These are phyloP conservation scores for Ataeniobius toweri DNA, from an alignment of 2,797 vertebrate species.

Conservation along the genomic window DNA sequence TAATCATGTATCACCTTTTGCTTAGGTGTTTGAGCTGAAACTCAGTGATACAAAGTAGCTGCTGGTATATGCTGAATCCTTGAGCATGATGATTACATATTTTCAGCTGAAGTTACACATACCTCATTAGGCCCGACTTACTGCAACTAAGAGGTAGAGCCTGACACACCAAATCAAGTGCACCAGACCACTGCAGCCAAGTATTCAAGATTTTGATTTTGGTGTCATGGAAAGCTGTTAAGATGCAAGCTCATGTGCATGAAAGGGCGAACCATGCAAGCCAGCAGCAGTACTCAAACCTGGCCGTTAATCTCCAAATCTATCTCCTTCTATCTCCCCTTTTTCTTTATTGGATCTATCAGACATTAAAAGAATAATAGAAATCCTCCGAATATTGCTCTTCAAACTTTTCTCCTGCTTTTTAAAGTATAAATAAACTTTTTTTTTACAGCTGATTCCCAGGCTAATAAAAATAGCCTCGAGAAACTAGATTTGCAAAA, in stretches of 20 bases:
- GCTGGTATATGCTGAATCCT: constrained; percentile 16
- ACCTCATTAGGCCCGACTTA: constrained; percentile 45
- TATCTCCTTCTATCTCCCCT: constrained; percentile 21
- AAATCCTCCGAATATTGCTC: constrained; percentile 2
- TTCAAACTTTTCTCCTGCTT: constrained; percentile 25
- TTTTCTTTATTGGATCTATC: constrained; percentile 32
- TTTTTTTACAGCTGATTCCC: neutral
- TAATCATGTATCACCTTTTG: constrained; percentile 15
- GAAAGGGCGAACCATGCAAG: constrained; percentile 43
- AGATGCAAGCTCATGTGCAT: constrained; percentile 63
- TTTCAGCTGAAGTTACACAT: constrained; percentile 30
- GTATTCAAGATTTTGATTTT: constrained; percentile 57
- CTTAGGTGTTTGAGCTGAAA: constrained; percentile 13
- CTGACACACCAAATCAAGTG: constrained; percentile 49
- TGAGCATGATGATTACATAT: constrained; percentile 30
- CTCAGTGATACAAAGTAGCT: constrained; percentile 16
- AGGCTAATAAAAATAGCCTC: constrained; percentile 16
- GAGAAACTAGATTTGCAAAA: constrained; percentile 27
- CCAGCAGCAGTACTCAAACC: constrained; percentile 17
- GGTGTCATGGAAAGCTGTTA: constrained; percentile 48
- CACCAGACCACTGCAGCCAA: constrained; percentile 38
- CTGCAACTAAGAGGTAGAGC: constrained; percentile 18
- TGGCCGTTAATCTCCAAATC: constrained; percentile 48
- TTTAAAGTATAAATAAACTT: constrained; percentile 19
- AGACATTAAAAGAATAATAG: constrained; percentile 32